phyloP scores from a whole-genome alignment of 1,140 invertebrate species.

The Saxidomus purpurata region DNA sequence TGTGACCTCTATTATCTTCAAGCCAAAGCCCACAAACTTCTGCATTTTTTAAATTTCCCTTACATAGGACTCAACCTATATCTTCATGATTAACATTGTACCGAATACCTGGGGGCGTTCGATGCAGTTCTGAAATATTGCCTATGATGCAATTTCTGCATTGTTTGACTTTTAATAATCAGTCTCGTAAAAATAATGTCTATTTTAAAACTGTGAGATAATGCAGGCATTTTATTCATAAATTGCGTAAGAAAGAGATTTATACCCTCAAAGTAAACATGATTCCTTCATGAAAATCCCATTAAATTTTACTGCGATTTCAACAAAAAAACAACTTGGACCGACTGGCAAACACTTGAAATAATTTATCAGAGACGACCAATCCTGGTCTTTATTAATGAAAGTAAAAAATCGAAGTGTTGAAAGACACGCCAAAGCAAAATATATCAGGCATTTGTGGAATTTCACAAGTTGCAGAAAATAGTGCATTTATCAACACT shows the following conservation, averaged over 20 bases:
- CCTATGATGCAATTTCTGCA: neutral
- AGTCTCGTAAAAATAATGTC: neutral
- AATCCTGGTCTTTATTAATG: neutral
- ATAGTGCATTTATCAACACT: neutral
- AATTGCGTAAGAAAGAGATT: constrained; percentile 15
- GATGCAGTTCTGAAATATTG: neutral
- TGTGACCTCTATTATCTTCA: too few species aligned
- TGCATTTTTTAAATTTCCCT: too few species aligned
- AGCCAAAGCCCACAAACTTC: too few species aligned
- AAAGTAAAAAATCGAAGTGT: neutral
- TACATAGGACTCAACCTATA: too few species aligned
- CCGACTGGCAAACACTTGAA: neutral
- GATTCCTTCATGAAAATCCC: constrained; percentile 9
- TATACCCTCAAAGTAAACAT: neutral
- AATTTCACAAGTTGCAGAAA: constrained; percentile 14
- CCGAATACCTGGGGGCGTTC: neutral
- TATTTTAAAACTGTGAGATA: neutral
- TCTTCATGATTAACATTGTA: neutral
- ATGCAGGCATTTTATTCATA: constrained; percentile 12
- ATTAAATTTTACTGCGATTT: constrained; percentile 21
- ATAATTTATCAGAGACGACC: neutral
- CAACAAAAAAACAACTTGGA: constrained; percentile 1
- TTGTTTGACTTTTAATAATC: neutral
- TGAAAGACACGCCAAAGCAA: constrained; percentile 14
- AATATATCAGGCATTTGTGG: neutral